A percentile compares a stretch with the other conserved stretches of the same genome.
phyloP scores from a whole-genome alignment of 1,140 invertebrate genomes.

The Drosophila tsacasi region DNA sequence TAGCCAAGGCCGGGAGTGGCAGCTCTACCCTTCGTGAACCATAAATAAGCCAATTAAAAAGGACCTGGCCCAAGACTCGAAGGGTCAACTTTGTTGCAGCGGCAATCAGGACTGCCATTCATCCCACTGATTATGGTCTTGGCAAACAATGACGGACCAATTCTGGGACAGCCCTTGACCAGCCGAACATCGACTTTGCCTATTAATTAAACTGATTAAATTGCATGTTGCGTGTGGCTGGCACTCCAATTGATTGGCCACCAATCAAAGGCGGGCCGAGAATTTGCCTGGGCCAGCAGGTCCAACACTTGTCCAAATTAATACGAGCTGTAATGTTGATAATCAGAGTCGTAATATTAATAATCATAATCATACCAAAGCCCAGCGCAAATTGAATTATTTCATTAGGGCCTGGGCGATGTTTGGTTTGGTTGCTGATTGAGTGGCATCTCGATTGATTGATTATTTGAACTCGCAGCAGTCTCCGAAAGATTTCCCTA shows the following conservation, averaged over 20 bases:
- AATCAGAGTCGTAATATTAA: slow-evolving; percentile 54
- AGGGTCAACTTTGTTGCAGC: slow-evolving; percentile 18
- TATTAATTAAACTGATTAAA: slow-evolving; percentile 82
- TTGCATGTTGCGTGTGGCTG: slow-evolving; percentile 44
- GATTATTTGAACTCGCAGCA: not conserved
- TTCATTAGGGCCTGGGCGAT: slow-evolving; percentile 41
- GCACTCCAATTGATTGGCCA: slow-evolving; percentile 46
- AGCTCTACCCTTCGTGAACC: not conserved
- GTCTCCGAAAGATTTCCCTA: slow-evolving; percentile 2
- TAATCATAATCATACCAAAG: slow-evolving; percentile 60
- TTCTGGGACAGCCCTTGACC: slow-evolving; percentile 1
- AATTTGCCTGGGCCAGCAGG: slow-evolving; percentile 5
- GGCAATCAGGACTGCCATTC: slow-evolving; percentile 50
- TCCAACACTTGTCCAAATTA: slow-evolving; percentile 56
- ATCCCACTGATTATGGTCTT: slow-evolving; percentile 30
- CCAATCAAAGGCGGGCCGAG: slow-evolving; percentile 21
- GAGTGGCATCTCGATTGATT: slow-evolving; percentile 43
- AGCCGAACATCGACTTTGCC: slow-evolving; percentile 30
- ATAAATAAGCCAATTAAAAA: slow-evolving; percentile 62
- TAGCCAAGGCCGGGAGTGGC: slow-evolving; percentile 10
- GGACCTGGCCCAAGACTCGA: not conserved
- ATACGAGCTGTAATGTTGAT: slow-evolving; percentile 46
- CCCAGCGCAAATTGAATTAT: slow-evolving; percentile 68
- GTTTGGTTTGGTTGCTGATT: slow-evolving; percentile 41
- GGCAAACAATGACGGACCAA: slow-evolving; percentile 55